Evolutionary conservation across 2,113 vertebrate species (phyloP), one percentile per base, ranked within the genome.

Genomic region (Oriolus oriolus): DNA sequence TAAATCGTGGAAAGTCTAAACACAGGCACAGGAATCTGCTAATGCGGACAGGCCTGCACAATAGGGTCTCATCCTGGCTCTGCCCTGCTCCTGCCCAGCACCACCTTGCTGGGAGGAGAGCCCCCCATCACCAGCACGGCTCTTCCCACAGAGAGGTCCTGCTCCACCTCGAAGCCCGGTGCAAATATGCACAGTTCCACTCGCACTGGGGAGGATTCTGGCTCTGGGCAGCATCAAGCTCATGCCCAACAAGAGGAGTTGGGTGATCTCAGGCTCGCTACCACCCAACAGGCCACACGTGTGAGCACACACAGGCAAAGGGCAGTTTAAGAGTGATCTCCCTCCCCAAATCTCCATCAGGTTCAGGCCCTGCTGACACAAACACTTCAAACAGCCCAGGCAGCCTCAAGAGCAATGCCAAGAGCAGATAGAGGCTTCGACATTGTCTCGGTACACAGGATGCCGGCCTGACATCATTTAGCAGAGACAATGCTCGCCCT

Each of bases 381-480:
- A 88, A 65, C 91, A 95, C 87, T 87, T 95, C 90, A 93, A 92
- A 70, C 84, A 85, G 79, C 77, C 68, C 63, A 86, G 20, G 74
- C 87, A 90, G 77, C 57, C 84, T 75, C 66, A 84, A 93, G 31
- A 61, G 87, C 52, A 89, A 96, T 85, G 94, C 95, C 96, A 97
- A 96, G 97, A 94, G 78, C 64, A 93, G 92, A 96, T 41, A 93
- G 93, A 96, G 95, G 45, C 91, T 90, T 92, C 78, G 9, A 70
- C 85, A 91, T 95, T 75, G 54, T 96, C 97, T 96, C 89, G 9
- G 75, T 91, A 91, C 85, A 96, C 92, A 96, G 97, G 97, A 97
- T 96, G 95, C 97, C 7, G 90, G 76, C 95, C 84, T 97, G 95
- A 97, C 96, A 96, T 95, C 84, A 96, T 93, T 95, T 93, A 92